These are phyloP conservation scores for Penaeus indicus DNA, from an alignment of 1,140 invertebrate species.

Conservation along the genomic window DNA sequence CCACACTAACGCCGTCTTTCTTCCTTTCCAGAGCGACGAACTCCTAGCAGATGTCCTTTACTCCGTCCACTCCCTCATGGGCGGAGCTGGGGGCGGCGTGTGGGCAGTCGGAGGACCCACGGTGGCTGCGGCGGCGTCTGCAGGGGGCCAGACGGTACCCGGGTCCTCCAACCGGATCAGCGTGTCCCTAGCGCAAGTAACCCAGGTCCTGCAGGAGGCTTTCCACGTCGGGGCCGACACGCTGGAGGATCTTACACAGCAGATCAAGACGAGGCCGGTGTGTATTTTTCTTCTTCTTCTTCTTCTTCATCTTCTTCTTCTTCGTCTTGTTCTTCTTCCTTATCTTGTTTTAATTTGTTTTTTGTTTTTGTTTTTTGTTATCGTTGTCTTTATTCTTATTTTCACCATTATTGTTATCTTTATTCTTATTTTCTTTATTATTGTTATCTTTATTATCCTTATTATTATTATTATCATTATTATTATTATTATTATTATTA, in stretches of 20 bases:
- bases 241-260: conserved; percentile 7
- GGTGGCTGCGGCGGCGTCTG: background rate
- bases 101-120: conserved; percentile 37
- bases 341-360: background rate
- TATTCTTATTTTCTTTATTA: too few relatives aligned
- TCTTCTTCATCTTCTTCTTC: background rate
- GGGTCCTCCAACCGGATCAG: background rate
- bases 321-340: too few relatives aligned
- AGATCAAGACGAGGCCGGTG: conserved; percentile 32
- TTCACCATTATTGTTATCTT: too few relatives aligned
- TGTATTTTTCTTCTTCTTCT: background rate
- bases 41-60: conserved; percentile 44
- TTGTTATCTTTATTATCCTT: too few relatives aligned
- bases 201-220: conserved; percentile 38
- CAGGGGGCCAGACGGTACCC: background rate
- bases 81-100: conserved; percentile 19
- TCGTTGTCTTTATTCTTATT: too few relatives aligned
- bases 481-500: too few relatives aligned
- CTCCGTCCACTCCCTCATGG: conserved; percentile 50
- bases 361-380: background rate
- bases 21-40: conserved; percentile 36
- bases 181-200: conserved; percentile 41
- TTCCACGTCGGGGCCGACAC: conserved; percentile 40
- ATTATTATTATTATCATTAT: too few relatives aligned
- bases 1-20: background rate